Conservation (phyloP, 1,140 invertebrate species). For the Gryllus bimaculatus region DNA sequence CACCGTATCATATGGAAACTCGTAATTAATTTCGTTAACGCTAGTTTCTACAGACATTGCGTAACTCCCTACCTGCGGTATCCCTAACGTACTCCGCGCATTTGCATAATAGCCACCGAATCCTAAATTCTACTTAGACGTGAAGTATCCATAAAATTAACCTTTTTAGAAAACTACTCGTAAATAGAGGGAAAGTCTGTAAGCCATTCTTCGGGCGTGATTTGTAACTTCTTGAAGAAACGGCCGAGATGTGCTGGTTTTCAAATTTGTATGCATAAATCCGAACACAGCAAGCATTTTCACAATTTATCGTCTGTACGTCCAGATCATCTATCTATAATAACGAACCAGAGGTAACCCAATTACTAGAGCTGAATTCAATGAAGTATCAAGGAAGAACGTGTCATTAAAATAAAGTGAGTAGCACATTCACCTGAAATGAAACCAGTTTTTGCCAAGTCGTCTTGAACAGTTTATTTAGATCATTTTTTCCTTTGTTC, state of each 20-base stretch:
- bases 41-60: not conserved
- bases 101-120: constrained; percentile 4
- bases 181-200: not conserved
- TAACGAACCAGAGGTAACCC: not conserved
- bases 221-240: constrained; percentile 1
- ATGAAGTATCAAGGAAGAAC: not conserved
- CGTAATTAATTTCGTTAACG: constrained; percentile 5
- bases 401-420: no score
- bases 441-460: no score
- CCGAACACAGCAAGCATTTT: not conserved
- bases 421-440: no score
- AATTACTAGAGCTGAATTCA: not conserved
- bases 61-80: not conserved
- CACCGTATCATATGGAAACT: not conserved
- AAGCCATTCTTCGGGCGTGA: not conserved
- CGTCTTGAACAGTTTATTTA: no score
- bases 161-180: constrained; percentile 1
- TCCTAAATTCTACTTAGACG: not conserved
- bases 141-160: constrained; percentile 2
- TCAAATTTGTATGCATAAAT: not conserved
- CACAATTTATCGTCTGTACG: not conserved
- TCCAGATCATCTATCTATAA: not conserved
- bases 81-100: not conserved
- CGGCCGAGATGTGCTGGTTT: not conserved
- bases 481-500: no score